phyloP scores from a whole-genome alignment of 1,140 invertebrate genomes.

The Drosophila pallidifrons region DNA sequence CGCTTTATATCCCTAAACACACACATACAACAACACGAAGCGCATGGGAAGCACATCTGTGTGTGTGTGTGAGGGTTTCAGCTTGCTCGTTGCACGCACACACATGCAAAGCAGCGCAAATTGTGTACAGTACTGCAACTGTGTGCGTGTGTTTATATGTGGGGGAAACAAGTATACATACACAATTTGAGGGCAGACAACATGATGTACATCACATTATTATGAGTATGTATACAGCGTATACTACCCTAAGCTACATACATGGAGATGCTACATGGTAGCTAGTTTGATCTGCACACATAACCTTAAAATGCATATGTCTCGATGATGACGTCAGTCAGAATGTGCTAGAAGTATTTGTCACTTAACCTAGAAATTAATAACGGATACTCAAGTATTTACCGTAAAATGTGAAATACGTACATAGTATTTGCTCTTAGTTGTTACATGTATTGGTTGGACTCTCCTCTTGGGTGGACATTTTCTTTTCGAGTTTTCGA shows the following conservation, averaged over 20 bases:
- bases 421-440: background rate
- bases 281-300: conserved; percentile 16
- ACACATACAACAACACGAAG: conserved; percentile 2
- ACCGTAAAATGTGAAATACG: background rate
- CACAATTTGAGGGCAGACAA: conserved; percentile 47
- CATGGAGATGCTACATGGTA: background rate
- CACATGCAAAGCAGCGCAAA: conserved; percentile 6
- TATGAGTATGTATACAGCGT: conserved; percentile 11
- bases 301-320: conserved; percentile 44
- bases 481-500: too few relatives aligned
- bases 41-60: conserved; percentile 1
- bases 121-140: conserved; percentile 40
- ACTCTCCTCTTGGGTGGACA: too few relatives aligned
- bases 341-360: conserved; percentile 2
- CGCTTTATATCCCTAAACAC: conserved; percentile 56
- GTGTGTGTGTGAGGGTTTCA: conserved; percentile 38
- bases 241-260: conserved; percentile 14
- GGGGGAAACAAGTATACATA: conserved; percentile 69
- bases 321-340: conserved; percentile 26
- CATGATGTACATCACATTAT: conserved; percentile 24
- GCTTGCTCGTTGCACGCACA: conserved; percentile 22
- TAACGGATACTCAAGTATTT: too few relatives aligned
- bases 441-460: background rate
- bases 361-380: conserved; percentile 25
- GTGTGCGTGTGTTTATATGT: conserved; percentile 34